A percentile compares a stretch with the other conserved stretches of the same genome.
Evolutionary conservation across 35 echinoderm and acorn worm species (phyloP).

Genomic region (Ptychodera flava): DNA sequence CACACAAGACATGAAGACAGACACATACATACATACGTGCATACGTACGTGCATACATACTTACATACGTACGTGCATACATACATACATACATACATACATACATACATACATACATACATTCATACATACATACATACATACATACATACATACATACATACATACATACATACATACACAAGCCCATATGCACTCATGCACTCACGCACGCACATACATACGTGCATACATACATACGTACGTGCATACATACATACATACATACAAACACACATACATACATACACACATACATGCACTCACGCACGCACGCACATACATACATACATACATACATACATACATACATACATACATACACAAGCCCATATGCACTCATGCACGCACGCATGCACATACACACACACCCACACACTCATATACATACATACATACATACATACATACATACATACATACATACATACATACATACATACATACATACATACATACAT

Average conservation of each 20-base stretch:
- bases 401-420: not conserved
- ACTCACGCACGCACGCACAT: not conserved
- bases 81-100: constrained; percentile 2
- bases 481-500: constrained; percentile 2
- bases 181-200: not conserved
- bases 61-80: not conserved
- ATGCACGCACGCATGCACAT: not conserved
- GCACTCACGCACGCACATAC: not conserved
- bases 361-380: not conserved
- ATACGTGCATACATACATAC: not conserved
- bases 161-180: not conserved
- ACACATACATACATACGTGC: not conserved
- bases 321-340: not conserved
- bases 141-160: not conserved
- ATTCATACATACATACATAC: not conserved
- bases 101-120: constrained; percentile 2
- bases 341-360: not conserved
- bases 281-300: not conserved
- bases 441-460: not conserved
- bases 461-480: not conserved
- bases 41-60: not conserved
- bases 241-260: not conserved
- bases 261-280: not conserved
- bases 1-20: not conserved
- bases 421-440: not conserved